Evolutionary conservation across 2,113 vertebrate genomes (phyloP), one percentile per base, ranked within the genome.

Genomic region (Toxostoma redivivum): DNA sequence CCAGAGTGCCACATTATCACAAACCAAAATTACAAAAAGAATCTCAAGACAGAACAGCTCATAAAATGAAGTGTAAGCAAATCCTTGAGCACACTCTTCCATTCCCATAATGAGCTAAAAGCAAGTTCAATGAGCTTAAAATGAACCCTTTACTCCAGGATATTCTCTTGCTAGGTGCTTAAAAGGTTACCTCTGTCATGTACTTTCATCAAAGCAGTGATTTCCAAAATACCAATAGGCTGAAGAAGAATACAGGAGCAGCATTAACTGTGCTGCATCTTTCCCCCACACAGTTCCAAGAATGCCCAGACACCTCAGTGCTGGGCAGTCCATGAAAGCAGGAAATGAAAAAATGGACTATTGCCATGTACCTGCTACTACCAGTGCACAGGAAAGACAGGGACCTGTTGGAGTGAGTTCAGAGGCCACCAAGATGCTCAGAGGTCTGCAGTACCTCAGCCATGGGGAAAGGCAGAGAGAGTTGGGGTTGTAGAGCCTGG

Each of bases 31-130:
- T 60, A 89, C 73, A 72, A 38, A 76, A 92, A 73, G 30, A 87
- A 91, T 65, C 89, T 95, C 86, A 87, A 88, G 79, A 85, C 62
- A 83, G 67, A 86, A 31, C 20, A 81, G 50, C 40, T 95, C 58
- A 85, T 88, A 82, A 94, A 91, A 50, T 10, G 5, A 91, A 80
- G 57, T 2, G 11, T 70, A 95, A 94, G 71, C 66, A 96, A 94
- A 88, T 94, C 79, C 91, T 96, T 72, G 40, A 92, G 60, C 44
- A 61, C 38, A 12, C 45, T 88, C 90, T 82, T 90, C 58, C 42
- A 78, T 71, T 73, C 74, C 76, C 48, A 60, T 66, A 83, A 86
- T 38, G 35, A 51, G 64, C 73, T 81, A 73, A 93, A 88, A 42
- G 14, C 82, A 81, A 90, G 54, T 80, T 82, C 67, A 82, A 70